phyloP scores from a whole-genome alignment of 2,797 vertebrate species.

The Diplodus sargus region DNA sequence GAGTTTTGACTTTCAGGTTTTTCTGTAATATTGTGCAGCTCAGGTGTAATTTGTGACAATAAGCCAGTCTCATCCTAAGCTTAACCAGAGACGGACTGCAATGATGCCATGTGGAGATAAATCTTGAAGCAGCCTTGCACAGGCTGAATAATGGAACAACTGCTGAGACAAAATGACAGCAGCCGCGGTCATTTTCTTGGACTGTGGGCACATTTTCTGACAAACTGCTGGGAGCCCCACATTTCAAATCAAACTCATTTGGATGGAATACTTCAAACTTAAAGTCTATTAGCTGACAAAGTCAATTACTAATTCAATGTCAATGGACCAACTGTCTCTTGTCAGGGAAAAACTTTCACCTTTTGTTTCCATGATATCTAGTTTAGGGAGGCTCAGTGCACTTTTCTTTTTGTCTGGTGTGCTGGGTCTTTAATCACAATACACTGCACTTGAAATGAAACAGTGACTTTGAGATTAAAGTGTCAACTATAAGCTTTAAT shows the following conservation, averaged over 20 bases:
- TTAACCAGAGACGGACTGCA: slow-evolving; percentile 26
- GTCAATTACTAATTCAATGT: slow-evolving; percentile 50
- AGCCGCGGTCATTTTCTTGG: slow-evolving; percentile 5
- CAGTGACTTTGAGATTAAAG: background rate
- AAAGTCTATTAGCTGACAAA: slow-evolving; percentile 43
- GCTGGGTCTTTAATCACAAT: background rate
- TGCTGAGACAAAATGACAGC: slow-evolving; percentile 38
- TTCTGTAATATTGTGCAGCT: background rate
- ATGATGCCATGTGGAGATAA: slow-evolving; percentile 40
- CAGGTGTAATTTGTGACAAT: slow-evolving; percentile 23
- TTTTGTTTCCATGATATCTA: background rate
- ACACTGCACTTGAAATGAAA: background rate
- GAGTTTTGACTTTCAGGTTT: slow-evolving; percentile 16
- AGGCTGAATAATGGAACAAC: slow-evolving; percentile 45
- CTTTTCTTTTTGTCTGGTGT: background rate
- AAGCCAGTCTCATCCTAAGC: slow-evolving; percentile 7
- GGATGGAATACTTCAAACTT: slow-evolving; percentile 32
- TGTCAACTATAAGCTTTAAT: slow-evolving; percentile 1
- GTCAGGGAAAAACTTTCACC: slow-evolving; percentile 24
- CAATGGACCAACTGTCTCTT: slow-evolving; percentile 23
- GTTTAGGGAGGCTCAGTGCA: background rate
- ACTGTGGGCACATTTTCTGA: slow-evolving; percentile 15
- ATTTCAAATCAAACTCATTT: slow-evolving; percentile 38
- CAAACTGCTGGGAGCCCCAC: slow-evolving; percentile 28
- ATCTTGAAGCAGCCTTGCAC: slow-evolving; percentile 19